Evolutionary conservation across 1,140 invertebrate genomes (phyloP), one percentile per base, ranked within the genome.

Genomic region (Harpegnathos saltator): DNA sequence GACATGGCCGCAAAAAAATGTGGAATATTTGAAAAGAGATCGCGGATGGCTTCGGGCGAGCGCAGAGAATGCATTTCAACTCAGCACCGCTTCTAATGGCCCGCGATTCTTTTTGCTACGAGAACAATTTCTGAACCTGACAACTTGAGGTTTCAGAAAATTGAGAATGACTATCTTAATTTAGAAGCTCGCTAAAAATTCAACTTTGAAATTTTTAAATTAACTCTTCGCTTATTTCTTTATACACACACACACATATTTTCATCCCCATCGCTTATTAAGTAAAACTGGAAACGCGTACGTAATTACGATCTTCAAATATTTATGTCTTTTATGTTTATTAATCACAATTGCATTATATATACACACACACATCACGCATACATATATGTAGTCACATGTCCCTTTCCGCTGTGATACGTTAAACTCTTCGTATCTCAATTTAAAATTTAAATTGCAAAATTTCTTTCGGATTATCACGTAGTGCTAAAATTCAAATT

Each of bases 41-140:
- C 75, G 71, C 38, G 52, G 65, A 80, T 80, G 33, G 75, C 75
- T 80, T 80, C 75, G 75, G 75, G 75, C 75, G 69, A 78, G 65
- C 63, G 75, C 52, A 71, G 75, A 65, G 38, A 80, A 80, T 80
- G 75, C 75, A 80, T 80, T 80, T 80, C 75, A 80, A 80, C 75
- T 80, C 75, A 58, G 75, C 75, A 80, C 75, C 52, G 75, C 75
- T 80, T 80, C 69, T 80, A 80, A 80, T 80, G 75, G 63, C 33
- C 63, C 52, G 52, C 54, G 65, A 44, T 80, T 59, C 33, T 59
- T 80, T 58, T 69, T 80, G 75, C 75, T 58, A 44, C 65, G 58
- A 80, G 65, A 80, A 80, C 75, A 80, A 80, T 80, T 80, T 80
- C 75, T 80, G 75, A 80, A 80, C 65, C 71, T 80, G 75, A 80